These are phyloP conservation scores for Hemiscyllium ocellatum DNA, from an alignment of 2,113 vertebrate genomes.

Conservation along the genomic window DNA sequence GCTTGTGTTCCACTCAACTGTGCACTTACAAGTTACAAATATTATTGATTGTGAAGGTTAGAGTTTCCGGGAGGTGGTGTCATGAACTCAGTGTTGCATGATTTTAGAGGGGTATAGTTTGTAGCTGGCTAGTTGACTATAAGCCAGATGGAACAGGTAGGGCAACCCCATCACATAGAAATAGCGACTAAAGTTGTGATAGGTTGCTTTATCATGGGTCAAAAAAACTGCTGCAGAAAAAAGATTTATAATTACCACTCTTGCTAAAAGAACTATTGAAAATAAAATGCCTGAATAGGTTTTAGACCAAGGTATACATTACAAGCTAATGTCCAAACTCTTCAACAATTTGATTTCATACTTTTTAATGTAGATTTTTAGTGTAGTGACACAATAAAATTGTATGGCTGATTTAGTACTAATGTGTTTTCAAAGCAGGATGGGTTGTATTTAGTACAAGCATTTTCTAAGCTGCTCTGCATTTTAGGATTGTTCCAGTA, in stretches of 20 bases:
- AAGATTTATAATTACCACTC: constrained; percentile 61
- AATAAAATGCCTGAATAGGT: constrained; percentile 56
- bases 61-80: constrained; percentile 44
- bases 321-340: constrained; percentile 46
- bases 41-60: constrained; percentile 58
- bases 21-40: constrained; percentile 52
- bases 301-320: constrained; percentile 50
- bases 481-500: neutral
- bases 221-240: constrained; percentile 52
- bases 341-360: constrained; percentile 10
- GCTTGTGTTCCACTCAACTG: constrained; percentile 53
- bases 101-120: neutral
- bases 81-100: neutral
- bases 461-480: neutral
- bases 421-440: neutral
- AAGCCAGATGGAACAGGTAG: constrained; percentile 47
- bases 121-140: neutral
- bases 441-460: neutral
- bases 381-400: constrained; percentile 15
- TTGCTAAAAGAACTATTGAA: constrained; percentile 46
- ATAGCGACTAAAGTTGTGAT: constrained; percentile 65
- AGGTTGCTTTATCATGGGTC: constrained; percentile 58
- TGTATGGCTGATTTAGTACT: neutral
- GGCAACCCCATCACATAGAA: constrained; percentile 59
- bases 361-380: constrained; percentile 7